Evolutionary conservation across 2,888 invertebrate genomes (phyloP).

Genomic region (Parnassius orleans): DNA sequence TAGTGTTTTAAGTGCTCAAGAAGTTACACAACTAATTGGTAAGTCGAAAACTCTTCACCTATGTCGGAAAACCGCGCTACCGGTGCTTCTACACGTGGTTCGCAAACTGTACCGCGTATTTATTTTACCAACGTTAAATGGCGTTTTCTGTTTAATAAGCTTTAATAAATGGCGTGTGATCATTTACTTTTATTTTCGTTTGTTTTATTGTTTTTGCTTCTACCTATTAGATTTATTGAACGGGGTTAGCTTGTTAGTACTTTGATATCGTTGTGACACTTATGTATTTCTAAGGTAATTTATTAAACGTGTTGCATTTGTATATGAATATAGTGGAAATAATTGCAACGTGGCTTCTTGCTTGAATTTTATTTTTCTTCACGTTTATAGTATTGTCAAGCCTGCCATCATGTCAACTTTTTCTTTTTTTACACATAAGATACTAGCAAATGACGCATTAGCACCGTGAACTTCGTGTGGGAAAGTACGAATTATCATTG

Average conservation of each 20-base stretch:
- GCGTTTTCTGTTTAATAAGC: conserved; percentile 40
- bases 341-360: background rate
- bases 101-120: conserved; percentile 59
- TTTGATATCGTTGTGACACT: conserved; percentile 61
- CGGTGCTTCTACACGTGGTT: conserved; percentile 78
- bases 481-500: conserved; percentile 42
- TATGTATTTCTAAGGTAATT: conserved; percentile 53
- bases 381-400: background rate
- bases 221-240: conserved; percentile 69
- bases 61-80: conserved; percentile 67
- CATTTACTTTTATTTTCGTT: too few relatives aligned
- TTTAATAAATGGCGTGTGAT: too few relatives aligned
- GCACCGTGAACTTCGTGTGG: conserved; percentile 45
- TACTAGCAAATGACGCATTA: conserved; percentile 61
- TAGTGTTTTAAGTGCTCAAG: conserved; percentile 77
- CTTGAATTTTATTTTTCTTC: background rate
- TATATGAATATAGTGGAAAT: conserved; percentile 16
- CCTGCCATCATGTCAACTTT: conserved; percentile 34
- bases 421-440: conserved; percentile 50
- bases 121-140: conserved; percentile 55
- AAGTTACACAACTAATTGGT: conserved; percentile 74
- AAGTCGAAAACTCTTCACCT: conserved; percentile 67
- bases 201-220: too few relatives aligned
- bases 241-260: conserved; percentile 74
- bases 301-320: conserved; percentile 36